A percentile compares a stretch with the other conserved stretches of the same genome.
phyloP scores from a whole-genome alignment of 2,113 vertebrate genomes.

The Seriola aureovittata region DNA sequence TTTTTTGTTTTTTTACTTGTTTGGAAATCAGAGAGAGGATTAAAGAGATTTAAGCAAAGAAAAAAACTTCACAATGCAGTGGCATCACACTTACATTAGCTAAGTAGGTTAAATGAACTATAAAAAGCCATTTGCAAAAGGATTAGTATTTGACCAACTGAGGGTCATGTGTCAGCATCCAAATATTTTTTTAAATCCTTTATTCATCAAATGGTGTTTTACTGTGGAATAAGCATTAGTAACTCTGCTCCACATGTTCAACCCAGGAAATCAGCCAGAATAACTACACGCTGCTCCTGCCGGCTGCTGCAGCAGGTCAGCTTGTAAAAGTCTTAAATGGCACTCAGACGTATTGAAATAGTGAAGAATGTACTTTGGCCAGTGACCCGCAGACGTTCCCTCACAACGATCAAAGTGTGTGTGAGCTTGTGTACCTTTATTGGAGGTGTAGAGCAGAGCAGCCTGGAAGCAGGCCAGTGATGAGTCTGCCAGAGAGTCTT shows the following conservation, averaged over 20 bases:
- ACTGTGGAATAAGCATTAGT: background rate
- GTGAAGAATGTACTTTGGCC: too few relatives aligned
- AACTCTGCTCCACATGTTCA: background rate
- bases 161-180: too few relatives aligned
- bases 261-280: background rate
- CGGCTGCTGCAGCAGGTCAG: too few relatives aligned
- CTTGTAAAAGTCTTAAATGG: too few relatives aligned
- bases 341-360: too few relatives aligned
- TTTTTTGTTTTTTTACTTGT: background rate
- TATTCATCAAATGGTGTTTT: background rate
- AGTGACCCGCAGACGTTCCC: background rate
- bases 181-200: too few relatives aligned
- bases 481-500: conserved; percentile 93
- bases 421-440: conserved; percentile 88
- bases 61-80: too few relatives aligned
- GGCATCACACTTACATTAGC: too few relatives aligned
- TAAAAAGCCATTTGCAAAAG: too few relatives aligned
- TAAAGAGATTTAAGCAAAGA: background rate
- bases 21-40: background rate
- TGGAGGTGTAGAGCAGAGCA: conserved; percentile 96
- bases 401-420: background rate
- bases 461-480: conserved; percentile 97
- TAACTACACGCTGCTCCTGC: too few relatives aligned
- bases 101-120: too few relatives aligned
- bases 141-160: too few relatives aligned